phyloP scores from a whole-genome alignment of 1,140 invertebrate genomes.

The Lanistes nyassanus region DNA sequence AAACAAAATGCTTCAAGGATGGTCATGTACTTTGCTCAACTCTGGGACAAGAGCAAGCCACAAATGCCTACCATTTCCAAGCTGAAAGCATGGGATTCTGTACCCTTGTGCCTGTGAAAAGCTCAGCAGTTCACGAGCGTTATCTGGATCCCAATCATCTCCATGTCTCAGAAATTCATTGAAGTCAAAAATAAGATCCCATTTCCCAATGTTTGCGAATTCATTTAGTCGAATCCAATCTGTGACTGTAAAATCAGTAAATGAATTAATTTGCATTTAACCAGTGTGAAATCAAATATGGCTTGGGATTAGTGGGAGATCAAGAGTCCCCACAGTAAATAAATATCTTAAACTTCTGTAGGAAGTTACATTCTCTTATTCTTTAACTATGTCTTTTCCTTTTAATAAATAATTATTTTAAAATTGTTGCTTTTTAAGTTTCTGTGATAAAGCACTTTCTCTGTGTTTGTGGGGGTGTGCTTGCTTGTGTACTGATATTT shows the following conservation, averaged over 20 bases:
- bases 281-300: no score
- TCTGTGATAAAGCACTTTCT: background rate
- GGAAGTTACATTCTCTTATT: background rate
- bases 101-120: constrained; percentile 17
- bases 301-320: no score
- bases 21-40: no score
- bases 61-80: constrained; percentile 8
- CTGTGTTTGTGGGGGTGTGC: background rate
- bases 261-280: no score
- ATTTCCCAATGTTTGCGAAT: background rate
- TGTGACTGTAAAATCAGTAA: background rate
- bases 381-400: background rate
- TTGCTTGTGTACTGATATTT: background rate
- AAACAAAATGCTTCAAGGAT: no score
- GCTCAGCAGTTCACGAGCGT: constrained; percentile 13
- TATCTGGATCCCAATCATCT: constrained; percentile 11
- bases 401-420: background rate
- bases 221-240: constrained; percentile 18
- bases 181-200: constrained; percentile 27
- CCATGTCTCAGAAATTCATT: constrained; percentile 19
- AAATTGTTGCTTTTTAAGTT: background rate
- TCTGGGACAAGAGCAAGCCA: no score
- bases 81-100: constrained; percentile 13
- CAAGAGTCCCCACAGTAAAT: no score
- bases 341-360: background rate